Evolutionary conservation across 1,140 invertebrate species (phyloP), one percentile per base, ranked within the genome.

Genomic region (Hormaphis cornu): DNA sequence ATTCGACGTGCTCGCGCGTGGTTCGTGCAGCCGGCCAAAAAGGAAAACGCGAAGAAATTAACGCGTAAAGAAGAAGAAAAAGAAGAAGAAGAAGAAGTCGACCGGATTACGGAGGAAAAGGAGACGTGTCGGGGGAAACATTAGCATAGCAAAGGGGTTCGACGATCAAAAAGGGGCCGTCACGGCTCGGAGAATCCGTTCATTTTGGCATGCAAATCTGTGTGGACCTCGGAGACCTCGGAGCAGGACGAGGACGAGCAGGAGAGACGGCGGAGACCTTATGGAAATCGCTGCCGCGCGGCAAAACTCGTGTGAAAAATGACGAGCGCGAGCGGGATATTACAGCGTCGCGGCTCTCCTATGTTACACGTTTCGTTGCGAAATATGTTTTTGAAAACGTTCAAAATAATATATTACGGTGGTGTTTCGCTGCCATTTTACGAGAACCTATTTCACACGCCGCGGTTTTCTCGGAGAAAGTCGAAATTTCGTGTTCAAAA

Each of bases 111-210:
- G 16, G 53, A 14, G 20, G 33, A 3, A 6, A 20, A 16, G 18
- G 10, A 1, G 5, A 5, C 10, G 35, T 8, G 24, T 2, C 6
- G 14, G 1, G 0, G 35, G 58, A 14, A 44, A 48, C 59, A 66
- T 66, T 66, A 66, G 59, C 59, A 66, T 66, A 66, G 44, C 59
- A 66, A 66, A 66, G 59, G 59, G 26, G 59, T 66, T 66, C 35
- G 59, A 66, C 59, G 48, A 66, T 66, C 59, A 66, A 66, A 66
- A 66, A 66, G 59, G 42, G 59, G 56, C 16, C 59, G 59, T 66
- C 59, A 48, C 28, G 59, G 59, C 42, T 66, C 59, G 59, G 59
- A 20, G 28, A 66, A 66, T 66, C 59, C 59, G 59, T 66, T 66
- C 59, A 66, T 66, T 66, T 66, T 14, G 42, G 59, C 44, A 66